Conservation (phyloP, 2,797 vertebrate species). For the Bradypus variegatus region DNA sequence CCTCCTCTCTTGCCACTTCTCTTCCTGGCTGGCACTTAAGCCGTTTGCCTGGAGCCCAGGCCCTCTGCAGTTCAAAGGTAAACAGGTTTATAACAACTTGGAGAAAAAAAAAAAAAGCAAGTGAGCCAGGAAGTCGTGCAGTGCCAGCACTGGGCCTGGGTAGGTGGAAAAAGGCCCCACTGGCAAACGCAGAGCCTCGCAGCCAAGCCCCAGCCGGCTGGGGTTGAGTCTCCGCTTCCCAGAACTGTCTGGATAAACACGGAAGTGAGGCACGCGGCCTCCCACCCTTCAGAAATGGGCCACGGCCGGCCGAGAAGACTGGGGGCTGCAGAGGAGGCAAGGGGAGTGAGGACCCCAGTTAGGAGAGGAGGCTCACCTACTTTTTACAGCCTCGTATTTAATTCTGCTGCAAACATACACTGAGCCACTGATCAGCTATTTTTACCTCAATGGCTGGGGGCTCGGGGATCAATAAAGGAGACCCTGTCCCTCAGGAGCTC, state of each 20-base stretch:
- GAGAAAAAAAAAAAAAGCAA: background rate
- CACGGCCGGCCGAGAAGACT: background rate
- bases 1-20: background rate
- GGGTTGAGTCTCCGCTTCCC: background rate
- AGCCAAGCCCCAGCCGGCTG: slow-evolving; percentile 2
- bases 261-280: background rate
- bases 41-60: slow-evolving; percentile 11
- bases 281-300: background rate
- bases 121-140: slow-evolving; percentile 45
- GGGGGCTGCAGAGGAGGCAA: background rate
- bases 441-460: background rate
- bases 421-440: background rate
- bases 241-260: slow-evolving; percentile 22
- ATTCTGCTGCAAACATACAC: background rate
- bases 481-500: background rate
- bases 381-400: background rate
- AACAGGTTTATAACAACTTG: slow-evolving; percentile 46
- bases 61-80: slow-evolving; percentile 37
- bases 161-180: slow-evolving; percentile 33
- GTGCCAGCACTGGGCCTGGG: slow-evolving; percentile 27
- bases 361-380: background rate
- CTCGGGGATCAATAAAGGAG: background rate
- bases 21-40: background rate
- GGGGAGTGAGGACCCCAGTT: background rate
- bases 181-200: slow-evolving; percentile 28